Percentiles rank a stretch among this genome's conserved stretches.
These are phyloP conservation scores for Heliconius erato DNA, from an alignment of 2,888 invertebrate species.

Conservation along the genomic window DNA sequence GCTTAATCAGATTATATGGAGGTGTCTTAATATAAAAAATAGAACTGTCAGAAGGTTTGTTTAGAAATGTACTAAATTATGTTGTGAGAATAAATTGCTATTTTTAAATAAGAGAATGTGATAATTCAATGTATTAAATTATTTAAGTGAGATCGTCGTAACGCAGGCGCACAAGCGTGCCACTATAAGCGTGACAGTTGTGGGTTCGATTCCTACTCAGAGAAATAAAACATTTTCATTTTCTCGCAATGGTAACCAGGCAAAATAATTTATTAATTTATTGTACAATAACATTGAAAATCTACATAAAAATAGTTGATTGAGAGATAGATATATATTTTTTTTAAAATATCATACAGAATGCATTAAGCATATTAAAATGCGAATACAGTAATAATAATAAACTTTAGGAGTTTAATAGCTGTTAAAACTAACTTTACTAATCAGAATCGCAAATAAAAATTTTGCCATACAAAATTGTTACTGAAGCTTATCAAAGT, in stretches of 20 bases:
- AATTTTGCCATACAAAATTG: background rate
- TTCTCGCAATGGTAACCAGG: no score
- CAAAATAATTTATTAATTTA: no score
- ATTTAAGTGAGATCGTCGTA: no score
- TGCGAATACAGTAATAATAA: background rate
- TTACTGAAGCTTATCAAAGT: constrained; percentile 59
- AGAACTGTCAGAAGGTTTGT: background rate
- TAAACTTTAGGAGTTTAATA: background rate
- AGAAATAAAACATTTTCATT: no score
- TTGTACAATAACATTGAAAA: no score
- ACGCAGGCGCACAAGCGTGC: no score
- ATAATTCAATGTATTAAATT: no score
- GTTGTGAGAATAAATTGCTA: background rate
- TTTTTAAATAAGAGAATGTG: no score
- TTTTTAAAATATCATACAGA: background rate
- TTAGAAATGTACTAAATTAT: background rate
- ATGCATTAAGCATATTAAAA: background rate
- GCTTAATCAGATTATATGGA: constrained; percentile 78
- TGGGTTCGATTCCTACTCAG: no score
- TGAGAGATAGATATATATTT: no score
- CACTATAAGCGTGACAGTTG: no score
- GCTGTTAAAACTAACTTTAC: background rate
- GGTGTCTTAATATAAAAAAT: constrained; percentile 47
- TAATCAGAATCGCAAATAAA: background rate
- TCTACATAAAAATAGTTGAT: no score